Evolutionary conservation across 2,797 vertebrate species (phyloP), one percentile per base, ranked within the genome.

Genomic region (Sebastes melanostomus): DNA sequence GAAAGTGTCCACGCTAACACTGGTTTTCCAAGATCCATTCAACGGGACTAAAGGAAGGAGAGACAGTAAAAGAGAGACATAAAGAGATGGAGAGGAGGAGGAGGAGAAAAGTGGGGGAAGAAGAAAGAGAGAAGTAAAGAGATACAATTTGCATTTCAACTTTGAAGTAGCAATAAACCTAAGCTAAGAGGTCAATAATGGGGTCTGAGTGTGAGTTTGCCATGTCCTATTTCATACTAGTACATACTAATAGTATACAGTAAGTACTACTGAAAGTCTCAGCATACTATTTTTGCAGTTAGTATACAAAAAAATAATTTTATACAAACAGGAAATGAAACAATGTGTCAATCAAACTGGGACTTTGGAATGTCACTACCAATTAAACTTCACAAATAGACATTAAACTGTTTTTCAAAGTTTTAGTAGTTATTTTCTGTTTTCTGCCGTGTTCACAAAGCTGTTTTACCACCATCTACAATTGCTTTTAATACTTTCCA

Each of bases 1-100:
- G 84, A 91, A 72, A 86, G 88, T 81, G 89, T 87, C 89, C 91
- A 85, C 70, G 72, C 82, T 62, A 88, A 88, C 89, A 86, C 77
- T 59, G 90, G 72, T 82, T 86, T 83, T 74, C 72, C 76, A 88
- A 87, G 80, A 89, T 81, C 85, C 83, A 69, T 85, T 88, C 86
- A 86, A 32, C 12, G 24, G 82, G 87, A 91, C 89, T 50, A 79
- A 78, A 90, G 75, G 77, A 85, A 66, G 60, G 76, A 70, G 60
- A 54, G 83, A 81, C 38, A 50, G 38, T 73, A 27, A 70, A 61
- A 81, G 46, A 50, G 46, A 50, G 46, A 50, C 18, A 20, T 50
- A 11, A 34, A 66, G 80, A 65, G 55, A 72, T 25, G 60, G 50
- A 66, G 24, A 34, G 34, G 14, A 78, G 72, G 14, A 78, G 72